These are phyloP conservation scores for Myotis brandtii DNA, from an alignment of 2,113 vertebrate genomes.

Conservation along the genomic window DNA sequence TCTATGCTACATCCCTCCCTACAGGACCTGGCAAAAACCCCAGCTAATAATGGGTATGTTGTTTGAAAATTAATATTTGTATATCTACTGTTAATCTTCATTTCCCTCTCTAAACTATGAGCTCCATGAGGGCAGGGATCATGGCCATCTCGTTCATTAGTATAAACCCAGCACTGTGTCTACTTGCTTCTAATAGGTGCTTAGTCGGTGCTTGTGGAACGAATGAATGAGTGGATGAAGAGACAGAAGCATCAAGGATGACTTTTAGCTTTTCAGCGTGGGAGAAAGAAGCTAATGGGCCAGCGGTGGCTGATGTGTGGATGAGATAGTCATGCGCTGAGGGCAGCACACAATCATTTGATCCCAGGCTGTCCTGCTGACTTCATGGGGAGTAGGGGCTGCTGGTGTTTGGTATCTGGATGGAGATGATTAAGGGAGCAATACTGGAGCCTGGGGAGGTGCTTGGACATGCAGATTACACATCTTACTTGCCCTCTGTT, in stretches of 20 bases:
- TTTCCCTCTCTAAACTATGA: neutral
- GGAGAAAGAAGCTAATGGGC: neutral
- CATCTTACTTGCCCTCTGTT: slow-evolving; percentile 83
- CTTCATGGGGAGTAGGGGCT: neutral
- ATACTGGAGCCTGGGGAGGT: slow-evolving; percentile 78
- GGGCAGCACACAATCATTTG: neutral
- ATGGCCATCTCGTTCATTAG: neutral
- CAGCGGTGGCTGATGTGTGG: neutral
- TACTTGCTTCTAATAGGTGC: neutral
- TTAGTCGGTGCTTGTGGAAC: neutral
- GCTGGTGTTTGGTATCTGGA: neutral
- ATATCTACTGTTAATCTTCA: neutral
- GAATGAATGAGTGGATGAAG: neutral
- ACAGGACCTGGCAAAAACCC: neutral
- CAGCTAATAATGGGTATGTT: no score
- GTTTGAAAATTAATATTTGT: neutral
- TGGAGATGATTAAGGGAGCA: slow-evolving; percentile 76
- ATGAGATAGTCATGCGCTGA: neutral
- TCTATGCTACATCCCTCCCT: neutral
- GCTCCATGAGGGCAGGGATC: neutral
- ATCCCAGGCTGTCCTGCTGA: neutral
- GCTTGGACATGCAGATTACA: slow-evolving; percentile 78
- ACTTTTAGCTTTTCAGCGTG: neutral
- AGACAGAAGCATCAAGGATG: neutral
- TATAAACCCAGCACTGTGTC: neutral